Base-by-base conservation (phyloP, 2,888 invertebrate species). In the Hofmannophila pseudospretella region DNA sequence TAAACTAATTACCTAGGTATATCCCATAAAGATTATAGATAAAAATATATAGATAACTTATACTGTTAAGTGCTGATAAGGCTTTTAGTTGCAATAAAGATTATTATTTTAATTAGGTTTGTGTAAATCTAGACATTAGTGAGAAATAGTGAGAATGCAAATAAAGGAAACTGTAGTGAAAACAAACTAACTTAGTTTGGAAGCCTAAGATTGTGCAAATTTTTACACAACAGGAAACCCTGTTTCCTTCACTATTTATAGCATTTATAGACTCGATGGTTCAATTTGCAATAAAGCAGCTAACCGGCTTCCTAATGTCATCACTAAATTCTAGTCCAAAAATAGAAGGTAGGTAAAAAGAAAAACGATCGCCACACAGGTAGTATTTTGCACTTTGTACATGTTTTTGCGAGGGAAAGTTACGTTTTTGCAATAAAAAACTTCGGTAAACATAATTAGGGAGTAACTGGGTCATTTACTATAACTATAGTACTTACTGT, bases 401-500 rank as follows among this genome's bases (percentile, higher is more conserved):
- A 5, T 16, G 11, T 12, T 11, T 27, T 11, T 12, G 3, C 9
- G 10, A 28, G 14, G 5, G 12, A 34, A 31, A 20, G 29, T 9
- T 25, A 13, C 8, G 4, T 2, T 37, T 22, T 9, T n/a, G 13
- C 1, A 3, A 7, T 9, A 25, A 34, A 26, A 16, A 7, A n/a
- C 26, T 25, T 39, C 25, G 26, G 26, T 30, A 28, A 35, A 32
- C 22, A 32, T 20, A 26, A 32, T 25, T 9, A 14, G 4, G 1
- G 1, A 7, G 5, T 10, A 39, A 30, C 7, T 40, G 33, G 33
- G 36, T 34, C 34, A 30, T 13, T n/a, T 16, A 34, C 2, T 11
- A 25, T 10, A 10, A 19, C 12, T 26, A 25, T 7, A 33, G n/a
- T 23, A 40, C 40, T 40, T 19, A 40, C 40, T 14, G 14, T 7